Evolutionary conservation across 2,888 invertebrate genomes (phyloP), one percentile per base, ranked within the genome.

Genomic region (Pegoplata infirma): DNA sequence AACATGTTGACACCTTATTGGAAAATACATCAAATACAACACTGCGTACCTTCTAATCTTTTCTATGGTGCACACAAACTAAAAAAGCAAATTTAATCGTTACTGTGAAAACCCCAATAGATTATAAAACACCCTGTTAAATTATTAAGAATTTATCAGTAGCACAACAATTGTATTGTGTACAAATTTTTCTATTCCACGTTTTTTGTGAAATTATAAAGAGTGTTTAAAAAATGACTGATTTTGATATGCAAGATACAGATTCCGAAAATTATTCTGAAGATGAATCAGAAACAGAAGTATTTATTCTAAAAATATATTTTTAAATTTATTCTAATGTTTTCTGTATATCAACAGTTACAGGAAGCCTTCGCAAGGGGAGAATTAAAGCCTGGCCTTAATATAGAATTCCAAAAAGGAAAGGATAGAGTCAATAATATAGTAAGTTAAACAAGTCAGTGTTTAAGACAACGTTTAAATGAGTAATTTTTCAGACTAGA

Each of bases 311-410:
- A 17, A 53, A 58, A 25, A 58, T 19, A n/a, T n/a, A n/a, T n/a
- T n/a, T n/a, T n/a, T n/a, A n/a, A n/a, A n/a, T n/a, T n/a, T n/a
- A n/a, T n/a, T n/a, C n/a, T n/a, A n/a, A n/a, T n/a, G n/a, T n/a
- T n/a, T n/a, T n/a, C n/a, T n/a, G n/a, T n/a, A n/a, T n/a, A n/a
- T 56, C 90, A 90, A 66, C 86, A 98, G 97, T 90, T 98, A 69
- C 97, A 97, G 93, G 94, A 95, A 86, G 97, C 98, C 0, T 96
- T 97, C 88, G 94, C 94, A 0, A 93, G 94, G 84, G 98, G 98
- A 1, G 91, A 94, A 66, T 86, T 98, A 0, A 96, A 97, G 87
- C 95, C 97, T 0, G 97, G 97, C 1, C 89, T 98, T 0, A 97
- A 97, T 88, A 91, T 93, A 82, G 92, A 92, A 84, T 90, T 93